phyloP scores from a whole-genome alignment of 2,797 vertebrate species.

The Fratercula arctica region DNA sequence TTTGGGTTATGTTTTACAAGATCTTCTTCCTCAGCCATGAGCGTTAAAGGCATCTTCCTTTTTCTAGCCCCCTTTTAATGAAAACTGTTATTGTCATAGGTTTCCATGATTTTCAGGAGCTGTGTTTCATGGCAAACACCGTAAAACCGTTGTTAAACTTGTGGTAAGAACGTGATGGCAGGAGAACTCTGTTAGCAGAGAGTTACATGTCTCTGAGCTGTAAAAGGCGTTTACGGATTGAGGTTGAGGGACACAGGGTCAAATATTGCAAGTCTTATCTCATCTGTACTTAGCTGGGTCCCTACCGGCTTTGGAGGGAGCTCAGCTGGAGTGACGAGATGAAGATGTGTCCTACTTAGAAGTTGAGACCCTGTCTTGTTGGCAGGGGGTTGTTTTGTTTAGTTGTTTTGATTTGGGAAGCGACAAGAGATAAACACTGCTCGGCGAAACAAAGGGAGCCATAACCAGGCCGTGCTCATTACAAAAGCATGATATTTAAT shows the following conservation, averaged over 20 bases:
- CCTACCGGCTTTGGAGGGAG: background rate
- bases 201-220: background rate
- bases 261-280: background rate
- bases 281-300: background rate
- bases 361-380: background rate
- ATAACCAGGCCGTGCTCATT: background rate
- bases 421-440: background rate
- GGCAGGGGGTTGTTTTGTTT: conserved; percentile 46
- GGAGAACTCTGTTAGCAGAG: background rate
- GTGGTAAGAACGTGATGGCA: background rate
- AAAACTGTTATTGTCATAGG: background rate
- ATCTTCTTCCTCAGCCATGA: background rate
- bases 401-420: conserved; percentile 41
- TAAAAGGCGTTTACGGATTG: background rate
- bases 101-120: background rate
- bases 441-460: background rate
- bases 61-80: no score
- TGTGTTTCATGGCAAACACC: background rate
- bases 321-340: background rate
- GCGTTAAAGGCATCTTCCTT: background rate
- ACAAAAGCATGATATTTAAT: conserved; percentile 9
- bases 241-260: background rate
- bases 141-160: rapidly evolving
- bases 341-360: conserved; percentile 14
- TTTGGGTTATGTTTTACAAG: background rate